Percentiles rank a stretch among this genome's conserved stretches.
phyloP scores from a whole-genome alignment of 2,888 invertebrate species.

The Nomada lathburiana region DNA sequence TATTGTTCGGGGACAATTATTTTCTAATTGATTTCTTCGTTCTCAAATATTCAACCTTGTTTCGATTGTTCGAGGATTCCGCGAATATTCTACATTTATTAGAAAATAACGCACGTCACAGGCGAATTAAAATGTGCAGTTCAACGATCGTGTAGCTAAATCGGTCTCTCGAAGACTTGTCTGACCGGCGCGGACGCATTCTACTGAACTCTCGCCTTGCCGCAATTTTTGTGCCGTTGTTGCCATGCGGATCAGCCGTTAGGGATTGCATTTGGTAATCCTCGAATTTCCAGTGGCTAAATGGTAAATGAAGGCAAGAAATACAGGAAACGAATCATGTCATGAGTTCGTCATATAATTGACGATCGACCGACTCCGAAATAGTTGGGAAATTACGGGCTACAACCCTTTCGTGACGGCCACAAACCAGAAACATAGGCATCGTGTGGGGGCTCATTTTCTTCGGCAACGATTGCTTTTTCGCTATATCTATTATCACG shows the following conservation, averaged over 20 bases:
- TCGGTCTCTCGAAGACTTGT: too few relatives aligned
- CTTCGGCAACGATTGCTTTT: not conserved
- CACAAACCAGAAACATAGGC: not conserved
- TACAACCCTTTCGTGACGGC: not conserved
- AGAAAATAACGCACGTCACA: too few relatives aligned
- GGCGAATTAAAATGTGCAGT: too few relatives aligned
- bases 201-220: too few relatives aligned
- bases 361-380: conserved; percentile 9
- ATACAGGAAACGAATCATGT: not conserved
- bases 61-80: too few relatives aligned
- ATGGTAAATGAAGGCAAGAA: not conserved
- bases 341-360: conserved; percentile 11
- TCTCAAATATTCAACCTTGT: too few relatives aligned
- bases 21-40: too few relatives aligned
- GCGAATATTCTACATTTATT: too few relatives aligned
- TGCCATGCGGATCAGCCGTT: not conserved
- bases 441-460: not conserved
- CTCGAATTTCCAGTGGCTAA: not conserved
- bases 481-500: not conserved
- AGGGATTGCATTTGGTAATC: too few relatives aligned
- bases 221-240: not conserved
- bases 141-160: too few relatives aligned
- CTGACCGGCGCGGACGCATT: too few relatives aligned
- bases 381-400: conserved; percentile 4
- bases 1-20: too few relatives aligned